Evolutionary conservation across 2,888 invertebrate species (phyloP), one percentile per base, ranked within the genome.

Genomic region (Nomada hirtipes): DNA sequence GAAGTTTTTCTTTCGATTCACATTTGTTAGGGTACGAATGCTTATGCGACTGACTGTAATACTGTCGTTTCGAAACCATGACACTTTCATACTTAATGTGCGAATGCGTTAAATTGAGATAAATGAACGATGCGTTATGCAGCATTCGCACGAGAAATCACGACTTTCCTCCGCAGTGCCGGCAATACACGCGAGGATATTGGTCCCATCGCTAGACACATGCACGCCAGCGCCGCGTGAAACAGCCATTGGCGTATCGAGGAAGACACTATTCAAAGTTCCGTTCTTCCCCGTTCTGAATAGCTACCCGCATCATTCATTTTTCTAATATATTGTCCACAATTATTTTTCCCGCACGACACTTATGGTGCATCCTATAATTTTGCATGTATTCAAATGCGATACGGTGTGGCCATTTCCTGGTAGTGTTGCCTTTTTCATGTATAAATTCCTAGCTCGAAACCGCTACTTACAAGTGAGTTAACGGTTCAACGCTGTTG

Each of bases 151-250:
- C 11, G 50, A 57, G 42, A 44, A 59, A 52, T 50, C 29, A 13
- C 2, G 50, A 72, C 26, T 72, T 44, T 63, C 60, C 61, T 68
- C 13, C 3, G 29, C 47, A 42, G 15, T 47, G 26, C 2, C 23
- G 47, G 42, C 11, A 23, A 44, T 10, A 42, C 63, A 59, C 52
- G 63, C 57, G 72, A 80, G 57, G 29, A 57, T 68, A 63, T 77
- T 68, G 63, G 59, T 80, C 68, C 72, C 61, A 68, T 80, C 72
- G 52, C 72, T 73, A 68, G 42, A 26, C 57, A 44, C 63, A 70
- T 70, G 78, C 78, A 81, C 78, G 78, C 78, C 64, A 81, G 70
- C 55, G 60, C 60, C 61, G 78, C 81, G 74, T 78, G 81, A 81
- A 81, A 63, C 69, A 72, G 10, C 52, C 77, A 77, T 20, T 65